These are phyloP conservation scores for Brachystomella parvula DNA, from an alignment of 1,140 invertebrate species.

Conservation along the genomic window DNA sequence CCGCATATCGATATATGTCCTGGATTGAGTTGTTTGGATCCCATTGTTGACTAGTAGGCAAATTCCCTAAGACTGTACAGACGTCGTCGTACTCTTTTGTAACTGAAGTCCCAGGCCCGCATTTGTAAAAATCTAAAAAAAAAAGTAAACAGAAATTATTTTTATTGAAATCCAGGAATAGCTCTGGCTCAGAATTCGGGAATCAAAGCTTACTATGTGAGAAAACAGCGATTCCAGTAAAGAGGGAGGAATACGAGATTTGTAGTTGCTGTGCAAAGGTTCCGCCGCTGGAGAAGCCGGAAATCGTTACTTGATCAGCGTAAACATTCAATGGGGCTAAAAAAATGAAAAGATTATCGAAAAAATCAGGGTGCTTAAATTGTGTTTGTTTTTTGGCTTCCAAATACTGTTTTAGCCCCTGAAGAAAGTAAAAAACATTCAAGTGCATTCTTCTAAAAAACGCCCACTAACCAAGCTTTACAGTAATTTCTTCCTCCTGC, in stretches of 20 bases:
- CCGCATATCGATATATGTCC: constrained; percentile 23
- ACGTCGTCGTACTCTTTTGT: constrained; percentile 22
- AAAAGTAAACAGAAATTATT: background rate
- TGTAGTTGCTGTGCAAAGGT: constrained; percentile 29
- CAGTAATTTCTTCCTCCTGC: too few species aligned
- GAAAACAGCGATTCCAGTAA: constrained; percentile 31
- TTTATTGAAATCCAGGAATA: background rate
- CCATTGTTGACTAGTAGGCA: background rate
- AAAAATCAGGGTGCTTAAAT: too few species aligned
- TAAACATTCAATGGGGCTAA: background rate
- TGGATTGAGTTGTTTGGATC: constrained; percentile 4
- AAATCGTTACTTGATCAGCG: constrained; percentile 18
- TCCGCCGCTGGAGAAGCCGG: constrained; percentile 29
- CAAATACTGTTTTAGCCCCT: too few species aligned
- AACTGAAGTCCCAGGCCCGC: constrained; percentile 16
- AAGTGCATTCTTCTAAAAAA: too few species aligned
- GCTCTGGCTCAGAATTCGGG: background rate
- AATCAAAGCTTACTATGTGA: constrained; percentile 25
- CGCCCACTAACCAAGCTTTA: too few species aligned
- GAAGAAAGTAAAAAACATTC: too few species aligned
- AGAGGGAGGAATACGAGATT: constrained; percentile 21
- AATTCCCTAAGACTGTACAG: constrained; percentile 19
- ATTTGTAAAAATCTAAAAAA: constrained; percentile 28
- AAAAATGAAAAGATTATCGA: too few species aligned
- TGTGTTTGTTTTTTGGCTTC: too few species aligned